These are phyloP conservation scores for Caenorhabditis sp. DNA, from an alignment of 2,888 invertebrate genomes.

Conservation along the genomic window DNA sequence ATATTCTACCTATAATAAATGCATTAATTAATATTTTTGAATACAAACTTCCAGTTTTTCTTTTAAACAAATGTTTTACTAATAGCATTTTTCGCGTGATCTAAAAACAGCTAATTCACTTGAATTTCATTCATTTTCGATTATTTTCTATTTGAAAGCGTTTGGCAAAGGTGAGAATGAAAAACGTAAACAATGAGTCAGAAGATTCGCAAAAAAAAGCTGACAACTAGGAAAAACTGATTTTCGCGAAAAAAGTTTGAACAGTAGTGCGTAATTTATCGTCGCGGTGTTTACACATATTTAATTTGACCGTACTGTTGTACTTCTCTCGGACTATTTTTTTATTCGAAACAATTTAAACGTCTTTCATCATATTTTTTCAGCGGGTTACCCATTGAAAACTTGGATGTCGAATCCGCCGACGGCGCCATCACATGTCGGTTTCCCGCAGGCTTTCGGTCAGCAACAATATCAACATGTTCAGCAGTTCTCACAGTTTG, in stretches of 20 bases:
- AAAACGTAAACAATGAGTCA: no score
- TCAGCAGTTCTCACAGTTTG: conserved; percentile 38
- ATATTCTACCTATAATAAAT: no score
- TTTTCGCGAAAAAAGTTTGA: conserved; percentile 11
- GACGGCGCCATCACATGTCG: conserved; percentile 36
- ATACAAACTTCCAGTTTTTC: no score
- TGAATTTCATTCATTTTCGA: no score
- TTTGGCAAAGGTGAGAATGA: no score
- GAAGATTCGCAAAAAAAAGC: no score
- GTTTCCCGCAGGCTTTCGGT: conserved; percentile 51
- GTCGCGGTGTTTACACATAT: conserved; percentile 12
- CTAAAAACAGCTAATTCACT: no score
- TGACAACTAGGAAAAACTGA: conserved; percentile 3
- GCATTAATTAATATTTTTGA: no score
- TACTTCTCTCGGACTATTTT: conserved; percentile 1
- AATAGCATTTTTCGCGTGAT: no score
- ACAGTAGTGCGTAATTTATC: conserved; percentile 5
- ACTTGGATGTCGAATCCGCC: conserved; percentile 38
- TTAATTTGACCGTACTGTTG: not conserved
- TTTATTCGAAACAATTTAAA: conserved; percentile 1
- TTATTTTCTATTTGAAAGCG: no score
- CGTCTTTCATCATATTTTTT: conserved; percentile 6
- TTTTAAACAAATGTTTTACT: no score
- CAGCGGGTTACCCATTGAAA: conserved; percentile 33
- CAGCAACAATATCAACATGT: conserved; percentile 42